Evolutionary conservation across 92 coral and sea anemone species (phyloP), one percentile per base, ranked within the genome.

Genomic region (Umimayanthus chanpuru): DNA sequence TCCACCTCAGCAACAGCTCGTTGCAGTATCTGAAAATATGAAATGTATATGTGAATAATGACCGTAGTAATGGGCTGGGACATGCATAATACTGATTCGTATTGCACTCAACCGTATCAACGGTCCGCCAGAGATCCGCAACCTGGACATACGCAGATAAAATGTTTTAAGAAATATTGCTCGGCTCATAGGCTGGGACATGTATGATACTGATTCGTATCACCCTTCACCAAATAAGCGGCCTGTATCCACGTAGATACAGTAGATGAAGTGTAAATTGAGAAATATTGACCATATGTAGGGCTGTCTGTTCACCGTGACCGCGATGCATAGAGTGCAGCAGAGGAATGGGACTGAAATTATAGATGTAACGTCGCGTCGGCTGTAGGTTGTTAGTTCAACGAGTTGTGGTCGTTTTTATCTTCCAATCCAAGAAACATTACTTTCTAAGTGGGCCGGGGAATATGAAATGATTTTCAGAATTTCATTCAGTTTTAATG

Each of bases 1-100:
- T 23, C 49, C 78, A 83, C 78, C 87, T 4, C 44, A 83, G 36
- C 87, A 83, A 55, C 87, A 70, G 87, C 66, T 78, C 18, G 64
- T 21, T 83, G 70, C 73, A 70, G 87, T 73, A 83, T 43, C 49
- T 43, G 49, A 7, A 43, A 7, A 43, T 77, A 30, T 83, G 77
- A 36, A 18, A 0, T 43, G 44, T 43, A 4, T 38, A 32, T 15
- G 38, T 39, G 18, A 2, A 39, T 6, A 43, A 38, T 74, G 49
- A 74, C 44, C 25, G n/a, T n/a, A 74, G n/a, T n/a, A 18, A 0
- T 2, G 8, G 79, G n/a, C 2, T 74, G 43, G 77, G 38, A 25
- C 44, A 9, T 66, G 78, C 1, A 49, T 29, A 15, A 20, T 68
- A 67, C 20, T 53, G 40, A 20, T 2, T 49, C 29, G 56, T 43